Percentiles rank a stretch among this genome's conserved stretches.
Conservation (phyloP, 2,113 vertebrate species). For the Odontesthes bonariensis region DNA sequence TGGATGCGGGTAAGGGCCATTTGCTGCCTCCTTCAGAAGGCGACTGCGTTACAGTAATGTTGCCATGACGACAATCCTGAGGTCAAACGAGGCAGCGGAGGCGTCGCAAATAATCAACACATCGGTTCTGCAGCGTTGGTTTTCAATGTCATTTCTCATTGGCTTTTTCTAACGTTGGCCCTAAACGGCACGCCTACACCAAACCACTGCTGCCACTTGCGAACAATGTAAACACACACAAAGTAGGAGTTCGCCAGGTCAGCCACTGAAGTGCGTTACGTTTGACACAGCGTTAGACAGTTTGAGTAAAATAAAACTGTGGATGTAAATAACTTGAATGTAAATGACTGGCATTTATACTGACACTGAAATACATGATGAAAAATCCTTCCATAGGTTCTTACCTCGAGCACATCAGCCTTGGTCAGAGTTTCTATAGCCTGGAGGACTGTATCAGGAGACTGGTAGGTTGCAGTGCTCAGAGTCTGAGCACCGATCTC, state of each 20-base stretch:
- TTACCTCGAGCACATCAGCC: constrained; percentile 87
- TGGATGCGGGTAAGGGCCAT: neutral
- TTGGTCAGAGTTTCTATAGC: constrained; percentile 85
- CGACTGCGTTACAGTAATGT: constrained; percentile 12
- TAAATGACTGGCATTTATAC: neutral
- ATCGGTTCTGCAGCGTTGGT: neutral
- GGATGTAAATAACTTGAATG: neutral
- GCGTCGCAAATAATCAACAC: constrained; percentile 7
- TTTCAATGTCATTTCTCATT: neutral
- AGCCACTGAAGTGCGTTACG: neutral
- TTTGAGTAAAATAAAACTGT: neutral
- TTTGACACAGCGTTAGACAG: neutral
- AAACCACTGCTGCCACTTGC: neutral
- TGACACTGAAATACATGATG: neutral
- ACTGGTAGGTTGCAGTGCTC: constrained; percentile 79
- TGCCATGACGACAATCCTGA: constrained; percentile 3
- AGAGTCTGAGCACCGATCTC: constrained; percentile 91
- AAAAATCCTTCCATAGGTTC: constrained; percentile 39
- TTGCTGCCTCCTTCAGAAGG: neutral
- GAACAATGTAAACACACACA: neutral
- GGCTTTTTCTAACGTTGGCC: neutral
- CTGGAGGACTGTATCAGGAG: constrained; percentile 80
- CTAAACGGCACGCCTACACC: neutral
- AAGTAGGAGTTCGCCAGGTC: neutral
- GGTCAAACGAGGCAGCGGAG: constrained; percentile 10